Evolutionary conservation across 2,888 invertebrate species (phyloP).

Genomic region (Papilio protenor): DNA sequence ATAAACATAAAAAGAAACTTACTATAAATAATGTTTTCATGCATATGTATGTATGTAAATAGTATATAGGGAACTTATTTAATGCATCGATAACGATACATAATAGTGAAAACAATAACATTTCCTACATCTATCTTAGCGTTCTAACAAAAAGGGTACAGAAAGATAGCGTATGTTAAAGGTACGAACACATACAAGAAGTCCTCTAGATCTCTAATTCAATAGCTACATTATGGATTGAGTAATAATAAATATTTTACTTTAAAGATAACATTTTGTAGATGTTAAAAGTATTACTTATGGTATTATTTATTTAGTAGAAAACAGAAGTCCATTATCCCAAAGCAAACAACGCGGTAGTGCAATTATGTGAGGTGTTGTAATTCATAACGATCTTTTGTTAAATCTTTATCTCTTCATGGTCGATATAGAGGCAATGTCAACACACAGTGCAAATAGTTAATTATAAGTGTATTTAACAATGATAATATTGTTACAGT

Average conservation of each 20-base stretch:
- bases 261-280: conserved; percentile 2
- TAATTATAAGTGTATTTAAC: conserved; percentile 53
- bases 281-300: neutral
- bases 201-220: no score
- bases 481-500: conserved; percentile 57
- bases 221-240: neutral
- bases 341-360: conserved; percentile 38
- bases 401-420: conserved; percentile 59
- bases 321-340: conserved; percentile 33
- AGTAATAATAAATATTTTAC: neutral
- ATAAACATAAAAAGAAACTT: no score
- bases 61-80: no score
- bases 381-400: conserved; percentile 47
- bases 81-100: no score
- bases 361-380: conserved; percentile 51
- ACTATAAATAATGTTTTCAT: no score
- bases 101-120: no score
- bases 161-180: no score
- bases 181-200: no score
- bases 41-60: no score
- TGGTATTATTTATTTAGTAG: neutral
- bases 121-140: no score
- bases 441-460: conserved; percentile 62
- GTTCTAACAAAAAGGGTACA: no score
- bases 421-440: conserved; percentile 58